phyloP scores from a whole-genome alignment of 2,113 vertebrate species.

The Chaetops frenatus region DNA sequence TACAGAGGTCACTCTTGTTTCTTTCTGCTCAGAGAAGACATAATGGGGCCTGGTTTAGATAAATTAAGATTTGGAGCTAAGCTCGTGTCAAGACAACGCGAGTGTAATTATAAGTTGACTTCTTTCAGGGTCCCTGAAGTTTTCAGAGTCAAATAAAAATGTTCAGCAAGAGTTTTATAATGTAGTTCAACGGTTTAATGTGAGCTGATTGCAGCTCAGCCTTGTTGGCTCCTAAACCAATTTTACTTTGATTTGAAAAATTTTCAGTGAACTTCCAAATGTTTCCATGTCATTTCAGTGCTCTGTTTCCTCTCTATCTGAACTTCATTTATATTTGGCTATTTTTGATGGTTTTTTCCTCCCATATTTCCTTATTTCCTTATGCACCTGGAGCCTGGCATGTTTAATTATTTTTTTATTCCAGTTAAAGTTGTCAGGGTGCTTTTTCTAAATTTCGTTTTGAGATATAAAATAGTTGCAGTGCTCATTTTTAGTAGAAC shows the following conservation, averaged over 20 bases:
- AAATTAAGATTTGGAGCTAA: slow-evolving; percentile 46
- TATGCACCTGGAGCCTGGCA: neutral
- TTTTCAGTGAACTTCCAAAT: neutral
- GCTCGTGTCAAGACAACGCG: neutral
- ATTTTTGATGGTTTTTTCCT: neutral
- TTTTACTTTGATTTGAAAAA: neutral
- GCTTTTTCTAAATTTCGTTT: neutral
- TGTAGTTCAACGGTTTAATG: neutral
- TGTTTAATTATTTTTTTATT: neutral
- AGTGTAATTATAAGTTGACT: slow-evolving; percentile 34
- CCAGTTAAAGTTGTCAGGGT: neutral
- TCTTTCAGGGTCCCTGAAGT: slow-evolving; percentile 20
- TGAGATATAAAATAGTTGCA: neutral
- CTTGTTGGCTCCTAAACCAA: neutral
- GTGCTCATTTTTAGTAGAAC: neutral
- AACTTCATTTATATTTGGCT: neutral
- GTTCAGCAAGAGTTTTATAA: slow-evolving; percentile 21
- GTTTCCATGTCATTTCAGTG: neutral
- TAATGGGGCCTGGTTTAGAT: slow-evolving; percentile 48
- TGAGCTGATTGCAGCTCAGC: neutral
- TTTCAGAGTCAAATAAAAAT: slow-evolving; percentile 22
- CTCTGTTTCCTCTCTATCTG: neutral
- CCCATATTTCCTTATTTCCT: neutral
- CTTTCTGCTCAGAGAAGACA: slow-evolving; percentile 34
- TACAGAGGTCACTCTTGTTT: slow-evolving; percentile 41